Evolutionary conservation across 1,140 invertebrate species (phyloP).

Genomic region (Bombus ignitus): DNA sequence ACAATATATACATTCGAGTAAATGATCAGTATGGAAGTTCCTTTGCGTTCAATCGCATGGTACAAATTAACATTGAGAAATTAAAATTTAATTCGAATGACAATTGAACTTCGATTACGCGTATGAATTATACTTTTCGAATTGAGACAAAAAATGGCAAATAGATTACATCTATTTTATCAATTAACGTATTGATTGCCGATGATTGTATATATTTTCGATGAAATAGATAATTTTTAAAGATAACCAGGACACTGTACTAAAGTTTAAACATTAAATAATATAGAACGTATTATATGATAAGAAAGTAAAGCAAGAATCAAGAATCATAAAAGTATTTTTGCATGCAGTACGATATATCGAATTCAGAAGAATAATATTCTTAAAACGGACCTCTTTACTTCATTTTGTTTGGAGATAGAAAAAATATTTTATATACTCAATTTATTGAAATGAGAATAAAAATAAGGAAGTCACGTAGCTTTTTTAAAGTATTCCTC

Average conservation of each 20-base stretch:
- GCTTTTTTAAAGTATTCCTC: not conserved
- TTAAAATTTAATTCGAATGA: not conserved
- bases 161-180: not conserved
- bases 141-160: no score
- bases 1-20: slow-evolving; percentile 48
- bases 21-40: slow-evolving; percentile 3
- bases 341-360: not conserved
- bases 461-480: not conserved
- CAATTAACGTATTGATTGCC: not conserved
- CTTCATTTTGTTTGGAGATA: not conserved
- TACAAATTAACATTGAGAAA: not conserved
- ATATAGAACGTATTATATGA: not conserved
- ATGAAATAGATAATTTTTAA: not conserved
- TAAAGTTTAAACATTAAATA: not conserved
- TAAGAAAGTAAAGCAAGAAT: not conserved
- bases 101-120: not conserved
- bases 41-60: not conserved
- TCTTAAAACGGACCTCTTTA: not conserved
- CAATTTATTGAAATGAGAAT: not conserved
- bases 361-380: not conserved
- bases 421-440: not conserved
- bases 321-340: not conserved
- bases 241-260: not conserved
- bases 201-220: not conserved
- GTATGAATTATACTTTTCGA: not conserved